Evolutionary conservation across 2,113 vertebrate genomes (phyloP).

Genomic region (Oceanites oceanicus): DNA sequence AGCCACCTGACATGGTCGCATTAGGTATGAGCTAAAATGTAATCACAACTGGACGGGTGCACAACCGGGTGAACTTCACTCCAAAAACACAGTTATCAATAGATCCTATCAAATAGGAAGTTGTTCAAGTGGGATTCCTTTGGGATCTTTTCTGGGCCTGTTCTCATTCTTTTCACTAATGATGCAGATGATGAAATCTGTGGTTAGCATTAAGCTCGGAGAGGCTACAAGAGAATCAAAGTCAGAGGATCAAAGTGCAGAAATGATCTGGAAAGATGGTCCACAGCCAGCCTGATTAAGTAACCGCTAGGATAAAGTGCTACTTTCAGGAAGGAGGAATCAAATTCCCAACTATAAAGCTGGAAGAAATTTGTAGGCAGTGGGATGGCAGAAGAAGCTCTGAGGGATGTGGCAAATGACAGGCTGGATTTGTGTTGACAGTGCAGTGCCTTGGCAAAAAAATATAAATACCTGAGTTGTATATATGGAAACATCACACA

Average conservation of each 20-base stretch:
- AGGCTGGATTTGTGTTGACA: neutral
- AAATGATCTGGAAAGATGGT: neutral
- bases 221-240: neutral
- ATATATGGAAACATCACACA: neutral
- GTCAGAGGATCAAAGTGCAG: neutral
- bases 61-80: neutral
- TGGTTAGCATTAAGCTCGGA: constrained; percentile 4
- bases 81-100: constrained; percentile 17
- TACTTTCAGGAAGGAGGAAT: neutral
- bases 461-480: neutral
- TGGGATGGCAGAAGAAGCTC: neutral
- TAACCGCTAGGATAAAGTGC: neutral
- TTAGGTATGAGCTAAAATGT: neutral
- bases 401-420: neutral
- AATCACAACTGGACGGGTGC: neutral
- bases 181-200: constrained; percentile 12
- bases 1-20: neutral
- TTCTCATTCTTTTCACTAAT: constrained; percentile 42
- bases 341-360: neutral
- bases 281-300: neutral
- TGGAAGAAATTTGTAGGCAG: neutral
- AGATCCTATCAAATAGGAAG: constrained; percentile 54
- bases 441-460: neutral
- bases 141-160: constrained; percentile 1
- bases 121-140: constrained; percentile 8